Conservation (phyloP, 2,888 invertebrate species). For the Himalopsyche tibetana region DNA sequence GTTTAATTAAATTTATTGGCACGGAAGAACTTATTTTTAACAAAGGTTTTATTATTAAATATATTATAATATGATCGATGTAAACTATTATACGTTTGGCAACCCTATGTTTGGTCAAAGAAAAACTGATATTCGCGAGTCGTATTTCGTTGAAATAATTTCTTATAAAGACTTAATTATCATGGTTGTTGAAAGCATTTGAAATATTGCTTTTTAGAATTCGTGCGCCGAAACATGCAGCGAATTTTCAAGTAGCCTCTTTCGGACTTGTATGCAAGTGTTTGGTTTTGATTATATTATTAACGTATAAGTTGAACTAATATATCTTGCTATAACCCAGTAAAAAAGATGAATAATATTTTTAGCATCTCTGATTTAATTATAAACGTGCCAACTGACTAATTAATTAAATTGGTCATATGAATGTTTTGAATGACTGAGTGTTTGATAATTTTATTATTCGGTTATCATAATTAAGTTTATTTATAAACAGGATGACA, state of each 20-base stretch:
- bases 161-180: slow-evolving; percentile 54
- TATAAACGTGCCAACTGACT: neutral
- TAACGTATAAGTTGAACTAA: too few relatives aligned
- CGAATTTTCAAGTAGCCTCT: neutral
- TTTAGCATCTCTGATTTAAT: neutral
- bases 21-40: too few relatives aligned
- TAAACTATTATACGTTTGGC: neutral
- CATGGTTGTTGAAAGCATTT: slow-evolving; percentile 52
- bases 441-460: neutral
- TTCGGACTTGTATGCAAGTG: neutral
- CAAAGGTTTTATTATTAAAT: too few relatives aligned
- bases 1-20: too few relatives aligned
- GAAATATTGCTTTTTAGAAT: slow-evolving; percentile 38
- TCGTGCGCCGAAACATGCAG: neutral
- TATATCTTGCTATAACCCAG: neutral
- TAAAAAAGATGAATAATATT: neutral
- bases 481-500: too few relatives aligned
- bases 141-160: slow-evolving; percentile 31
- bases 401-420: neutral
- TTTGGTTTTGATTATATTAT: too few relatives aligned
- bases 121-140: neutral
- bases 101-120: neutral
- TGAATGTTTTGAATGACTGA: neutral
- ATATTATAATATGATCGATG: too few relatives aligned
- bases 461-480: neutral